These are phyloP conservation scores for Eulemur macaco DNA, from an alignment of 2,113 vertebrate genomes.

Conservation along the genomic window DNA sequence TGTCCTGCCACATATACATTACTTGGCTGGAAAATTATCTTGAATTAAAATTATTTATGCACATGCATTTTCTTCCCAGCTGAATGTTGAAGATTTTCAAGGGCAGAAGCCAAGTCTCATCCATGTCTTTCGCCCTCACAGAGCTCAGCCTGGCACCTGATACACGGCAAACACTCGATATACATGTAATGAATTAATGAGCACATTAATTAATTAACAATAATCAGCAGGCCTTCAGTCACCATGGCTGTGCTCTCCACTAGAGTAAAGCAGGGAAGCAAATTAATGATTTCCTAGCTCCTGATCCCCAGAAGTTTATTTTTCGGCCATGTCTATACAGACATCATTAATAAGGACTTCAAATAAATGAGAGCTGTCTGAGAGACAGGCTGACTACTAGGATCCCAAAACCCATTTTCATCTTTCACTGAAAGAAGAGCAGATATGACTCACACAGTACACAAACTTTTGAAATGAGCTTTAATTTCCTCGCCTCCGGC, in stretches of 20 bases:
- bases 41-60: conserved; percentile 13
- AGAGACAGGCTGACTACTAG: not conserved
- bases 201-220: conserved; percentile 38
- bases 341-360: conserved; percentile 60
- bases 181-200: conserved; percentile 4
- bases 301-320: conserved; percentile 46
- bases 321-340: not conserved
- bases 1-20: not conserved
- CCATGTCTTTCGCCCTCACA: not conserved
- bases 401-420: conserved; percentile 33
- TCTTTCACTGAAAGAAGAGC: conserved; percentile 54
- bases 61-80: conserved; percentile 1
- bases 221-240: not conserved
- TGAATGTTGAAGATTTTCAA: conserved; percentile 43
- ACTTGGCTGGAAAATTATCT: conserved; percentile 30
- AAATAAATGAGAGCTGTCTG: conserved; percentile 62
- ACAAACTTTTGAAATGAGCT: not conserved
- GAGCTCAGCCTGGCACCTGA: not conserved
- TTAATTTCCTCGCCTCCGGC: conserved; percentile 25
- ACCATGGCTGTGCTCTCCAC: not conserved
- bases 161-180: not conserved
- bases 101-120: not conserved
- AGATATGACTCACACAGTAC: not conserved
- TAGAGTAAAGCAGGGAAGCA: not conserved
- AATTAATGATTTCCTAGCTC: conserved; percentile 19